A percentile compares a stretch with the other conserved stretches of the same genome.
These are phyloP conservation scores for Oscheius myriophilus DNA, from an alignment of 2,888 invertebrate genomes.

Conservation along the genomic window DNA sequence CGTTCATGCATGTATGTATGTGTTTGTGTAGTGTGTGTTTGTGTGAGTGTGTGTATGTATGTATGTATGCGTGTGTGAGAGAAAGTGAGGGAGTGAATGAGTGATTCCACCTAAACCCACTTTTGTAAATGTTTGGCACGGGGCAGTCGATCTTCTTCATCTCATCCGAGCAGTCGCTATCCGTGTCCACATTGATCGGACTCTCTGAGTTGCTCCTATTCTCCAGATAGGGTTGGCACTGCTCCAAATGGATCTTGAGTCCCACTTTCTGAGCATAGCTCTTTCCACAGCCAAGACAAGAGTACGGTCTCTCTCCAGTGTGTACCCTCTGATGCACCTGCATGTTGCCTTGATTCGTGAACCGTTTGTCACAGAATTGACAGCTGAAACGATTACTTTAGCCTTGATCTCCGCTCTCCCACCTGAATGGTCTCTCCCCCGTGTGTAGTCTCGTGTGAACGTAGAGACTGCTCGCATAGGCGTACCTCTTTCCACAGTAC, in stretches of 20 bases:
- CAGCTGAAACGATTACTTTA: slow-evolving; percentile 44
- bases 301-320: slow-evolving; percentile 57
- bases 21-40: too few species aligned
- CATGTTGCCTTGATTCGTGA: slow-evolving; percentile 68
- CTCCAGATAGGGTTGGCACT: slow-evolving; percentile 54
- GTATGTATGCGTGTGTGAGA: too few species aligned
- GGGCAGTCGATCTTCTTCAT: slow-evolving; percentile 12
- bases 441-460: slow-evolving; percentile 70
- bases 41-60: too few species aligned
- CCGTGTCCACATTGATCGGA: slow-evolving; percentile 37
- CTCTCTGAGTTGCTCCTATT: slow-evolving; percentile 27
- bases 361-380: slow-evolving; percentile 62
- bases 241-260: slow-evolving; percentile 67
- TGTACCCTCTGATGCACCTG: slow-evolving; percentile 56
- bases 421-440: slow-evolving; percentile 54
- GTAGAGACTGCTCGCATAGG: slow-evolving; percentile 68
- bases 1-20: too few species aligned
- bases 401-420: not conserved
- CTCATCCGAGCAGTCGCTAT: slow-evolving; percentile 29
- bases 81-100: too few species aligned
- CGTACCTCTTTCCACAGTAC: slow-evolving; percentile 66
- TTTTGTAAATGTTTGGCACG: slow-evolving; percentile 24
- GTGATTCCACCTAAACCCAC: not conserved
- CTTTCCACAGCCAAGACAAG: slow-evolving; percentile 66
- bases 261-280: slow-evolving; percentile 67